Conservation (phyloP, 2,113 vertebrate genomes). For the Varanus salvator region DNA sequence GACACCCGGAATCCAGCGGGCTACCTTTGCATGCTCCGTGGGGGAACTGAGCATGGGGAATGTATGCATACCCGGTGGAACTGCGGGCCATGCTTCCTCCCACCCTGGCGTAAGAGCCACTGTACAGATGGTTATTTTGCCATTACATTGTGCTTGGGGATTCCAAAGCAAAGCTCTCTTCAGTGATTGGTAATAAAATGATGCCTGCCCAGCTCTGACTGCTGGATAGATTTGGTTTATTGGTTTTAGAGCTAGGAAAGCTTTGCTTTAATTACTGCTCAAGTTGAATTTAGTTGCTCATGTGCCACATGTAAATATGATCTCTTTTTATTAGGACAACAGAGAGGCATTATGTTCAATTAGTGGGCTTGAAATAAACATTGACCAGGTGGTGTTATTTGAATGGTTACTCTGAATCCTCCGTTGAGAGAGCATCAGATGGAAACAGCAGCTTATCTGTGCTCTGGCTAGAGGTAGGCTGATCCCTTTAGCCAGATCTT, state of each 20-base stretch:
- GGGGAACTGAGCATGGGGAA: background rate
- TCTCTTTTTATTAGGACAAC: constrained; percentile 36
- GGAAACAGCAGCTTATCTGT: constrained; percentile 17
- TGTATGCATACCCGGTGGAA: background rate
- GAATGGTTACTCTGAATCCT: constrained; percentile 36
- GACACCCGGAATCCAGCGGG: constrained; percentile 21
- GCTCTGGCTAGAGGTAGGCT: background rate
- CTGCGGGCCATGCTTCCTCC: background rate
- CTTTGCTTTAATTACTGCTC: constrained; percentile 45
- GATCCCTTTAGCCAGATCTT: background rate
- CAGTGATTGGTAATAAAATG: constrained; percentile 32
- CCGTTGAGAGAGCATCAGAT: constrained; percentile 16
- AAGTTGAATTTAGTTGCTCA: constrained; percentile 28
- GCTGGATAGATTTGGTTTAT: constrained; percentile 3
- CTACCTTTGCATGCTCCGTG: background rate
- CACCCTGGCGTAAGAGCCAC: background rate
- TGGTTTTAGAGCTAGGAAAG: constrained; percentile 43
- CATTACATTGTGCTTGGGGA: constrained; percentile 4
- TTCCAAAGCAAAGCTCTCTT: constrained; percentile 42
- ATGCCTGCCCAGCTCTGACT: constrained; percentile 8
- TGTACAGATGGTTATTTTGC: background rate
- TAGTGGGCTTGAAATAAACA: constrained; percentile 55
- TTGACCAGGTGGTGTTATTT: constrained; percentile 49
- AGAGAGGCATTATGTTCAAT: constrained; percentile 58
- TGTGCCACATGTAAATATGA: constrained; percentile 32